Percentiles rank a stretch among this genome's conserved stretches.
Conservation (phyloP, 2,113 vertebrate genomes). For the Danionella cerebrum region DNA sequence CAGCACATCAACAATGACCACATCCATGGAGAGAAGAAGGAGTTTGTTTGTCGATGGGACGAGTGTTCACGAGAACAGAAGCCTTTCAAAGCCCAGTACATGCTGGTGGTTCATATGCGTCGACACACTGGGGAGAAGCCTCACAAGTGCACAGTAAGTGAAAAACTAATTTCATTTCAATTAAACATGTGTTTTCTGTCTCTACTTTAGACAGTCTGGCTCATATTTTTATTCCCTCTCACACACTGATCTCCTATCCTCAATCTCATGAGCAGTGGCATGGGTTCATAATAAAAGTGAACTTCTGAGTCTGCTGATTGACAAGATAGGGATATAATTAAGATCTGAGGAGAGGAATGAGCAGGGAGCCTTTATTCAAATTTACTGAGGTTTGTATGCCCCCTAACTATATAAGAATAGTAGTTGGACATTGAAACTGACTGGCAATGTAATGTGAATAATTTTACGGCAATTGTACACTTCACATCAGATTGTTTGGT, state of each 20-base stretch:
- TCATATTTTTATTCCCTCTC: no score
- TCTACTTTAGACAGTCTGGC: no score
- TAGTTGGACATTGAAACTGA: no score
- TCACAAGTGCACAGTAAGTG: constrained; percentile 93
- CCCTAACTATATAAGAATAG: no score
- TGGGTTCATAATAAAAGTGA: constrained; percentile 50
- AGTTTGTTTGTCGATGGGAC: constrained; percentile 97
- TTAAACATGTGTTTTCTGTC: no score
- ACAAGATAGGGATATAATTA: constrained; percentile 54
- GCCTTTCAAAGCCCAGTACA: constrained; percentile 98
- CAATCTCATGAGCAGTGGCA: constrained; percentile 41
- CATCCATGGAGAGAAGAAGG: constrained; percentile 98
- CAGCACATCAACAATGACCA: constrained; percentile 99
- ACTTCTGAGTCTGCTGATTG: constrained; percentile 53
- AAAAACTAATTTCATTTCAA: background rate
- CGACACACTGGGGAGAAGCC: constrained; percentile 96
- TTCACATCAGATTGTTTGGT: no score
- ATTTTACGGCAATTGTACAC: no score
- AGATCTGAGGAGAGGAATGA: constrained; percentile 44
- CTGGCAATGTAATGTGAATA: no score
- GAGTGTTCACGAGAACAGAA: constrained; percentile 94
- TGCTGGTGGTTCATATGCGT: constrained; percentile 97
- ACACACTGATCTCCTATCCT: constrained; percentile 46
- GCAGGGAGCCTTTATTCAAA: constrained; percentile 52
- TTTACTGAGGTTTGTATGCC: constrained; percentile 40